These are phyloP conservation scores for Helicorthomorpha holstii DNA, from an alignment of 1,140 invertebrate genomes.

Conservation along the genomic window DNA sequence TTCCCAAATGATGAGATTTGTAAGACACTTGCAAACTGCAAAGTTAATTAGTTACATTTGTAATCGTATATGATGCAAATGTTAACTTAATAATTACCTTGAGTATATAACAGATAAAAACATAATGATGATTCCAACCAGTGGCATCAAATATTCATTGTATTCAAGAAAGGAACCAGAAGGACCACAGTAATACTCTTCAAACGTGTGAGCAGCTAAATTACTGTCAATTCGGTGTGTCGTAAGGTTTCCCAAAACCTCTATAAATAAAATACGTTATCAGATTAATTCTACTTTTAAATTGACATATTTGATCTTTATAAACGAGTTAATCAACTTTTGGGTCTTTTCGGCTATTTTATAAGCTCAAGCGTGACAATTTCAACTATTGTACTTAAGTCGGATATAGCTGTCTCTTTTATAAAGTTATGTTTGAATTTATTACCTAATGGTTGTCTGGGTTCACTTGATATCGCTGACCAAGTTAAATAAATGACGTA, in stretches of 20 bases:
- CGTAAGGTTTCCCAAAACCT: too few relatives aligned
- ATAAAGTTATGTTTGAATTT: background rate
- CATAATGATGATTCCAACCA: slow-evolving; percentile 18
- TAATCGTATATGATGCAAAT: background rate
- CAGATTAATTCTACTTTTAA: too few relatives aligned
- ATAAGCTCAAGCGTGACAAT: too few relatives aligned
- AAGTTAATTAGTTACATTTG: background rate
- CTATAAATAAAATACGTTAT: too few relatives aligned
- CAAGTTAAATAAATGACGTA: slow-evolving; percentile 16
- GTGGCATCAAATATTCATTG: slow-evolving; percentile 24
- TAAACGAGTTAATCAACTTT: too few relatives aligned
- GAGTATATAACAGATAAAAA: slow-evolving; percentile 18
- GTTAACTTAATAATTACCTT: slow-evolving; percentile 20
- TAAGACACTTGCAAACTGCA: background rate
- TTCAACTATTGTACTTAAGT: too few relatives aligned
- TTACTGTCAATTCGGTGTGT: too few relatives aligned
- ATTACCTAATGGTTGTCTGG: slow-evolving; percentile 5
- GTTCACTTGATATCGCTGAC: slow-evolving; percentile 15
- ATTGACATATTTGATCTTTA: too few relatives aligned
- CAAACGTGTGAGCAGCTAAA: too few relatives aligned
- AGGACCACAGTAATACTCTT: slow-evolving; percentile 8
- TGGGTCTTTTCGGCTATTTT: too few relatives aligned
- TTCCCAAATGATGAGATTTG: background rate
- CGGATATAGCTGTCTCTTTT: too few relatives aligned
- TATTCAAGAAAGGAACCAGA: slow-evolving; percentile 12